Base-by-base conservation (phyloP, 1,140 invertebrate genomes). In the Ceratosolen fusciceps region DNA sequence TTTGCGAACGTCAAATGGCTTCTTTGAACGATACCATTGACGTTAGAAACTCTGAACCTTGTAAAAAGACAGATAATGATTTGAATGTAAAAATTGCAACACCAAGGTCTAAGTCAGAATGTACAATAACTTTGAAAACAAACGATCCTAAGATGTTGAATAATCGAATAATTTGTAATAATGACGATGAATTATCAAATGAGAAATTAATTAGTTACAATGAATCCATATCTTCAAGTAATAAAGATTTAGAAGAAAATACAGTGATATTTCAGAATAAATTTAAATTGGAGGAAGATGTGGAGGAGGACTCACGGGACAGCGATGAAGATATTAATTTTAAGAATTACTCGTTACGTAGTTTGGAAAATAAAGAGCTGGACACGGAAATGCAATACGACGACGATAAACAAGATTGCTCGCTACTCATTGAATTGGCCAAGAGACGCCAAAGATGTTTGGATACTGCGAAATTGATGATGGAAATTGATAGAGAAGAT, bases 381-480 rank as follows among this genome's bases (percentile, higher is more conserved):
- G 54, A 4, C 19, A 37, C 34, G 4, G n/a, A 60, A 9, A 75
- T 34, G 26, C 49, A n/a, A 12, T 60, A 34, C 21, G 14, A 21
- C 29, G 37, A 54, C 16, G 80, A 84, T 56, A 82, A 84, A 31
- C 68, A 83, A 43, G 82, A 85, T 34, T 82, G 71, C 34, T 83
- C 82, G n/a, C 54, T 87, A 8, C 43, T 86, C 1, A 58, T 83
- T 54, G 86, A 86, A 60, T 77, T 86, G 21, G 84, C 82, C 1
- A 79, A 84, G 34, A 83, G 85, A 73, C 82, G 86, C 34, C 85
- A 85, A 16, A 80, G 83, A 19, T 87, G 86, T 43, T 77, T 87
- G 14, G 82, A 86, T 34, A 87, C 86, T 24, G 85, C 82, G n/a
- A 85, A 83, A 54, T 37, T 82, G 43, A 83, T 87, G 58, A 77